A percentile compares a stretch with the other conserved stretches of the same genome.
Evolutionary conservation across 2,113 vertebrate genomes (phyloP).

Genomic region (Chrysochloris asiatica): DNA sequence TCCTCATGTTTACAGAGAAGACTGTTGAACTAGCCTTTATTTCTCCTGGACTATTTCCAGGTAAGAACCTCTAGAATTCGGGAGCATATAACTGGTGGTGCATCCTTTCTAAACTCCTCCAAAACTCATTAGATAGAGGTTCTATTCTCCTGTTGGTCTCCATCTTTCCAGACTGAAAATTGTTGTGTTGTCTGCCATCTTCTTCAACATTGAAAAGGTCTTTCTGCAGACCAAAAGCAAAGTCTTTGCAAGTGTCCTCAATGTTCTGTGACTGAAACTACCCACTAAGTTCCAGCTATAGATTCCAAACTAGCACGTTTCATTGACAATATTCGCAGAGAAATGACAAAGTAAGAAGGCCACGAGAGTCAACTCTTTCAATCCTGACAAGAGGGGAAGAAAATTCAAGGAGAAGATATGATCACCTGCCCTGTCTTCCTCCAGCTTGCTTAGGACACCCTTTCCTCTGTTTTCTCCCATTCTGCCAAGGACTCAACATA

Average conservation of each 20-base stretch:
- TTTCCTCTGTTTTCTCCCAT: not conserved
- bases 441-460: not conserved
- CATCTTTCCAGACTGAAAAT: not conserved
- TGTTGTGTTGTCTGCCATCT: not conserved
- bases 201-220: not conserved
- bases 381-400: slow-evolving; percentile 16
- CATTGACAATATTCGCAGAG: slow-evolving; percentile 41
- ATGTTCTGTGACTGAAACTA: slow-evolving; percentile 2
- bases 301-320: slow-evolving; percentile 36
- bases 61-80: slow-evolving; percentile 23
- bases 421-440: not conserved
- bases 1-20: not conserved
- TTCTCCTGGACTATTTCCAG: not conserved
- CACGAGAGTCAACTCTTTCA: not conserved
- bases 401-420: not conserved
- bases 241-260: not conserved
- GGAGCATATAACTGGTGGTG: not conserved
- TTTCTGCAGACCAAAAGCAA: not conserved
- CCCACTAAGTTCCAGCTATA: not conserved
- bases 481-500: slow-evolving; percentile 44
- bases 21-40: not conserved
- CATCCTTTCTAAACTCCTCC: not conserved
- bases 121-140: not conserved
- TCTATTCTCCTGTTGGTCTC: not conserved
- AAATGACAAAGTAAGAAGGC: not conserved